Evolutionary conservation across 2,113 vertebrate genomes (phyloP).

Genomic region (Sorex fumeus): DNA sequence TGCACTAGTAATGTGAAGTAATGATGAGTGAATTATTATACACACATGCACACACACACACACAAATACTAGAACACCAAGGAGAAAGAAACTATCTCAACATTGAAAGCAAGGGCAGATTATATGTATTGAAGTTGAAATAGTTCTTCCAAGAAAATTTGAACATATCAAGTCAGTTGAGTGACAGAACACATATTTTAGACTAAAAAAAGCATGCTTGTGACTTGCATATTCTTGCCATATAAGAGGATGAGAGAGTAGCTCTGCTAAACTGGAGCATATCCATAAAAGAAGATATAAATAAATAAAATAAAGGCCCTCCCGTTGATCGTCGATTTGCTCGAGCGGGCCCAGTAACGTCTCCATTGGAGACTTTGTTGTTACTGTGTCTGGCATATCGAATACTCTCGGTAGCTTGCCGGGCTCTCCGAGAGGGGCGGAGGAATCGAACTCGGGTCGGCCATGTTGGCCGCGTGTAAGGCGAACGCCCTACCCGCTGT

Average conservation of each 20-base stretch:
- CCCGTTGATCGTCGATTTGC: too few relatives aligned
- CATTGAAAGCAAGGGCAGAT: not conserved
- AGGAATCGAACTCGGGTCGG: too few relatives aligned
- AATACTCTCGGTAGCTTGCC: too few relatives aligned
- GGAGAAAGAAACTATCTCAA: not conserved
- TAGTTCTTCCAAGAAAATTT: not conserved
- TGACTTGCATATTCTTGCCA: not conserved
- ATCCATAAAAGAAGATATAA: not conserved
- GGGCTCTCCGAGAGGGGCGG: too few relatives aligned
- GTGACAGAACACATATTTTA: not conserved
- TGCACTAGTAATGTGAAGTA: not conserved
- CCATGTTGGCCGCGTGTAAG: too few relatives aligned
- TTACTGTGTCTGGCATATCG: too few relatives aligned
- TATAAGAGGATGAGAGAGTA: not conserved
- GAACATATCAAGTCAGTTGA: not conserved
- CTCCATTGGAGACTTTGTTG: too few relatives aligned
- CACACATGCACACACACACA: not conserved
- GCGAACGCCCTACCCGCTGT: too few relatives aligned
- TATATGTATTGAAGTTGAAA: not conserved
- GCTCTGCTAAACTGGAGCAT: not conserved
- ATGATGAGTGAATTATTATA: not conserved
- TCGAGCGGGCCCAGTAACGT: too few relatives aligned
- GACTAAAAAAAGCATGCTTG: not conserved
- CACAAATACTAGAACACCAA: not conserved
- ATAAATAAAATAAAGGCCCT: too few relatives aligned